phyloP scores from a whole-genome alignment of 1,140 invertebrate species.

The Aleiodes sp. region DNA sequence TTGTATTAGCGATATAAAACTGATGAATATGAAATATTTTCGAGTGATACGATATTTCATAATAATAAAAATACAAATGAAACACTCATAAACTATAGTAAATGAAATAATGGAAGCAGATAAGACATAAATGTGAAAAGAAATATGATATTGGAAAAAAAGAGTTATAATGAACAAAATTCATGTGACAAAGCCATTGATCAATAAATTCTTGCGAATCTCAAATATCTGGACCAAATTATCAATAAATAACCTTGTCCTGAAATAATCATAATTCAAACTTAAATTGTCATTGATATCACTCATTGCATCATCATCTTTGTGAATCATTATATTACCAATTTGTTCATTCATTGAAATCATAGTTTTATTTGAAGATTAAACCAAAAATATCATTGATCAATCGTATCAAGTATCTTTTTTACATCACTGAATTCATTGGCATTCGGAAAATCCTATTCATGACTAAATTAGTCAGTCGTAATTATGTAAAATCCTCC shows the following conservation, averaged over 20 bases:
- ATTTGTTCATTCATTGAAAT: conserved; percentile 23
- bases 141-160: conserved; percentile 14
- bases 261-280: conserved; percentile 6
- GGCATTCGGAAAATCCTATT: conserved; percentile 25
- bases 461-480: too few relatives aligned
- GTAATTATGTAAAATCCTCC: neutral
- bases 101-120: too few relatives aligned
- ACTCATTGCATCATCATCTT: conserved; percentile 27
- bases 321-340: conserved; percentile 9
- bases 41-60: conserved; percentile 22
- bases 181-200: conserved; percentile 29
- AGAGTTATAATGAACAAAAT: conserved; percentile 25
- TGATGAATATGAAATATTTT: conserved; percentile 24
- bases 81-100: too few relatives aligned
- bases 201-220: conserved; percentile 34
- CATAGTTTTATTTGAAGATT: too few relatives aligned
- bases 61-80: too few relatives aligned
- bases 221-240: conserved; percentile 20
- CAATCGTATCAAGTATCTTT: conserved; percentile 25
- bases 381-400: conserved; percentile 18
- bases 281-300: conserved; percentile 22
- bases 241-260: conserved; percentile 31
- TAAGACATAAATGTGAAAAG: neutral
- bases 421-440: conserved; percentile 40
- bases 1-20: conserved; percentile 23